Evolutionary conservation across 2,888 invertebrate genomes (phyloP), one percentile per base, ranked within the genome.

Genomic region (Cantharis rufa): DNA sequence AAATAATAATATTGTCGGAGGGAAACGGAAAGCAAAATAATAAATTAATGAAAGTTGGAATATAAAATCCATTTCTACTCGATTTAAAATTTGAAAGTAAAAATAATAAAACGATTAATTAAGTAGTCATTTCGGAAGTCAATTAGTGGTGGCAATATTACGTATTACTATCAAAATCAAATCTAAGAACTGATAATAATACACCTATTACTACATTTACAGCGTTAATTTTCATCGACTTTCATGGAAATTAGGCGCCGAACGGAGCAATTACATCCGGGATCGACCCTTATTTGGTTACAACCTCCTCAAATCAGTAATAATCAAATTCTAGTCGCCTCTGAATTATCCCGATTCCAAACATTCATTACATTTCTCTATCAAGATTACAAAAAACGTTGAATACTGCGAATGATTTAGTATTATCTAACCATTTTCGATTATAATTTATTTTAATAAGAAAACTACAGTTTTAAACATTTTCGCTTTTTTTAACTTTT

Each of bases 261-360:
- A 69, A 75, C 71, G 69, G 68, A 75, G 75, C 75, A 75, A 75
- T 75, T 75, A 75, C 75, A 75, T 71, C 28, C 32, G 13, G 66
- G 75, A 62, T 72, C 75, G 75, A 64, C 62, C 75, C 61, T 63
- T 32, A 24, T 69, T 68, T 70, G 75, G 72, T 74, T 70, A 70
- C 63, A 71, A 75, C 71, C 66, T 71, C 72, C 71, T 75, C 75
- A 75, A 75, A 75, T 75, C 75, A 72, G 62, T 64, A 71, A 71
- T 75, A 75, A 75, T 75, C 75, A 75, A 75, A 75, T 75, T 75
- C 75, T 71, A 75, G 71, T 75, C 75, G 75, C 75, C 75, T 75
- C 75, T 72, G 75, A 64, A 75, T 75, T 75, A 75, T 75, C 69
- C 62, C 62, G 71, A 72, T 72, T 75, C 69, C 69, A 62, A 28